Evolutionary conservation across 2,113 vertebrate species (phyloP), one percentile per base, ranked within the genome.

Genomic region (Tachysurus fulvidraco): DNA sequence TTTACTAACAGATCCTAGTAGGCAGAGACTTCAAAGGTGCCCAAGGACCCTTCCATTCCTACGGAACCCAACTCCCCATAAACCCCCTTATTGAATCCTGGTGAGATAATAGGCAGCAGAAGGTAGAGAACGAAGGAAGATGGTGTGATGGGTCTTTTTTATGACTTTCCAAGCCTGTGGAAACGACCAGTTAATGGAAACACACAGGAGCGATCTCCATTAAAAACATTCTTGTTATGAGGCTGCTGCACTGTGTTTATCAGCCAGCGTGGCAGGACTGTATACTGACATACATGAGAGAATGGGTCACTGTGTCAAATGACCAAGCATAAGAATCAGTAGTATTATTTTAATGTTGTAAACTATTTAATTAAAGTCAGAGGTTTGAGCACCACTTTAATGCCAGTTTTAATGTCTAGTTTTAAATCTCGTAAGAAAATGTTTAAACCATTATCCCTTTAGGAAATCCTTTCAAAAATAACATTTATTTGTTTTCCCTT

Each of bases 51-150:
- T 88, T 85, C 71, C 17, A 67, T 65, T 73, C 64, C 87, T 83
- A 81, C 79, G 82, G 88, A 86, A 79, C 69, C 55, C 59, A 16
- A 81, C 28, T 71, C 76, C 83, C 86, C 64, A 89, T 91, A 89
- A 92, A 90, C 80, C 80, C 76, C 7, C 67, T 86, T 69, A 85
- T 79, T 91, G 81, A 90, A 81, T 73, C 90, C 78, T 88, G 88
- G 86, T 88, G 88, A 8, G 87, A 88, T 92, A 92, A 92, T 90
- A 88, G 87, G 88, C 85, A 89, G 84, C 89, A 91, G 89, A 87
- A 85, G 86, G 87, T 86, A 87, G 88, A 77, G 86, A 90, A 83
- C 82, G 69, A 74, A 73, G 54, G 84, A 87, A 84, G 77, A 85
- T 85, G 78, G 87, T 83, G 84, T 52, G 77, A 85, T 60, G 59